These are phyloP conservation scores for Sceloporus tristichus DNA, from an alignment of 2,113 vertebrate genomes.

Conservation along the genomic window DNA sequence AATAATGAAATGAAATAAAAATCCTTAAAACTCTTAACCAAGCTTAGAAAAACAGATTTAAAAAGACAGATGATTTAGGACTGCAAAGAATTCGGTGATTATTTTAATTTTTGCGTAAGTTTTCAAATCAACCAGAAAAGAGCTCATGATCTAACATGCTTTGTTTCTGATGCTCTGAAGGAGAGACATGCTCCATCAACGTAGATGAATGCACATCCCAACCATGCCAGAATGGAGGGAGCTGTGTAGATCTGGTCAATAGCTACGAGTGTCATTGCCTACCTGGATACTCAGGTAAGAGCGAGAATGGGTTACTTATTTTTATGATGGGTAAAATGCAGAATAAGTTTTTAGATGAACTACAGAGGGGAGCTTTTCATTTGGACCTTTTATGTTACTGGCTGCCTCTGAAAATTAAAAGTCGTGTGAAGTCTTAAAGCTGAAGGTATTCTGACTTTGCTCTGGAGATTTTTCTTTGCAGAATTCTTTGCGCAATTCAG, in stretches of 20 bases:
- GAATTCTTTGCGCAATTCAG: neutral
- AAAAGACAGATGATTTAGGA: too few relatives aligned
- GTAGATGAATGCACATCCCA: constrained; percentile 87
- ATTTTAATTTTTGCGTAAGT: neutral
- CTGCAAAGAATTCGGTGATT: too few relatives aligned
- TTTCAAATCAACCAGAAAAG: neutral
- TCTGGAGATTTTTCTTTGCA: too few relatives aligned
- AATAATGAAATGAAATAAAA: too few relatives aligned
- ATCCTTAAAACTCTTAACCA: too few relatives aligned
- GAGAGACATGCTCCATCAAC: constrained; percentile 86
- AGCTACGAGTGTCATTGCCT: constrained; percentile 87
- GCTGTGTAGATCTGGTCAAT: constrained; percentile 85
- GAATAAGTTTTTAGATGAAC: neutral
- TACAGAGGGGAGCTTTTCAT: too few relatives aligned
- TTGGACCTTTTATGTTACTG: neutral
- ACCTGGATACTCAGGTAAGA: constrained; percentile 88
- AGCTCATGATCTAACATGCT: neutral
- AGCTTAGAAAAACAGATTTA: too few relatives aligned
- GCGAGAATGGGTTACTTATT: neutral
- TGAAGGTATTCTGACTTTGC: neutral
- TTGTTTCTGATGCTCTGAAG: constrained; percentile 71
- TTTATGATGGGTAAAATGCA: neutral
- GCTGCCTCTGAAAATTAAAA: neutral
- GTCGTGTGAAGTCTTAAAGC: neutral
- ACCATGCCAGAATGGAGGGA: constrained; percentile 87